Conservation (phyloP, 2,888 invertebrate genomes). For the Patella pellucida region DNA sequence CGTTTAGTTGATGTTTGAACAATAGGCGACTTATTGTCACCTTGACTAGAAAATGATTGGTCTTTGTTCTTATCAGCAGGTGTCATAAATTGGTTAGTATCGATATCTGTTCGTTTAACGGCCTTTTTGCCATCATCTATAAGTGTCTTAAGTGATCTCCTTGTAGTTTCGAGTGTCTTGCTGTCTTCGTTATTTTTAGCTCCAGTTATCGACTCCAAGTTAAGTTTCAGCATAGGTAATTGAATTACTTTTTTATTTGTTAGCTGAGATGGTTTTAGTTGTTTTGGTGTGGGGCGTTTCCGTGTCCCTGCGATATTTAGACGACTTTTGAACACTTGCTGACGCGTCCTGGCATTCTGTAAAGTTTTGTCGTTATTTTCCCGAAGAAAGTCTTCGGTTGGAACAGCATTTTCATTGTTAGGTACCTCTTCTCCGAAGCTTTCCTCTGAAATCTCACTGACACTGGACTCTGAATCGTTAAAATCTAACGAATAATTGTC, state of each 20-base stretch:
- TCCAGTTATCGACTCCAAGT: neutral
- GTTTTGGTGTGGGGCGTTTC: too few species aligned
- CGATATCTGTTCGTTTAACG: neutral
- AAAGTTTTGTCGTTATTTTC: too few species aligned
- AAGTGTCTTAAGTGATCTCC: constrained; percentile 1
- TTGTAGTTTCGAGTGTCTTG: neutral
- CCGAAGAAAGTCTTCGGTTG: too few species aligned
- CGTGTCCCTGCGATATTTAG: too few species aligned
- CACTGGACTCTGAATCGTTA: too few species aligned
- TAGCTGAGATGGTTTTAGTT: neutral
- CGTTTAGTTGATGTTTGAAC: neutral
- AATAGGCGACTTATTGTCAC: neutral
- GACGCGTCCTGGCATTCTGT: too few species aligned
- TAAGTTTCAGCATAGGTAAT: neutral
- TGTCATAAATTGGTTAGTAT: neutral
- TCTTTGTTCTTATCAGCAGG: neutral
- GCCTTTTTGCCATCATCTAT: neutral
- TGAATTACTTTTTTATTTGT: neutral
- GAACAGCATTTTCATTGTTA: too few species aligned
- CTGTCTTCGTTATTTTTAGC: constrained; percentile 2
- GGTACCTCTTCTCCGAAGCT: too few species aligned
- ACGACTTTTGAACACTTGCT: too few species aligned
- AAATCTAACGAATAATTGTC: too few species aligned
- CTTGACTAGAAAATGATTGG: neutral
- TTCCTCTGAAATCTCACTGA: too few species aligned